Evolutionary conservation across 1,140 invertebrate genomes (phyloP).

Genomic region (Ceratina australensis): DNA sequence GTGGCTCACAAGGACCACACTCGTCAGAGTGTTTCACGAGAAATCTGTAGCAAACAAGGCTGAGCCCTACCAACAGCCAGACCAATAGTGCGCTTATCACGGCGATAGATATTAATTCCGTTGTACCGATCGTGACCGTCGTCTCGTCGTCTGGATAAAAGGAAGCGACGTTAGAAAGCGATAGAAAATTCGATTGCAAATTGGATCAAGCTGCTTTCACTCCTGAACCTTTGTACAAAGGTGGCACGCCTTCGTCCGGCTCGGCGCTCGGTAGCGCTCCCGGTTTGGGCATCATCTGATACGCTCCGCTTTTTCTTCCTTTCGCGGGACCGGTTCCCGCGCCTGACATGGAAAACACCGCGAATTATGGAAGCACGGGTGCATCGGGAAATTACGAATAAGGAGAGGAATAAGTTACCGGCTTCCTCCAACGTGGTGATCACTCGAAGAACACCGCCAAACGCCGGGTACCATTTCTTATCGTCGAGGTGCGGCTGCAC

Average conservation of each 20-base stretch:
- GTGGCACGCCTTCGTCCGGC: conserved; percentile 16
- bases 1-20: conserved; percentile 52
- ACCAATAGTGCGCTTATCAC: conserved; percentile 59
- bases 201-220: conserved; percentile 28
- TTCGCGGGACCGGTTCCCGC: conserved; percentile 25
- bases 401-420: conserved; percentile 60
- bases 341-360: conserved; percentile 34
- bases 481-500: conserved; percentile 81
- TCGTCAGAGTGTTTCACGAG: conserved; percentile 54
- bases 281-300: conserved; percentile 62
- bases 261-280: conserved; percentile 7
- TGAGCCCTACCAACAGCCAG: conserved; percentile 67
- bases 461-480: conserved; percentile 82
- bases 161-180: not conserved
- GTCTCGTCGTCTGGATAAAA: conserved; percentile 19
- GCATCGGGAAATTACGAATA: conserved; percentile 10
- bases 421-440: conserved; percentile 79
- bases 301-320: conserved; percentile 37
- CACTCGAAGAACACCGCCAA: conserved; percentile 81
- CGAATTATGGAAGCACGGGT: not conserved
- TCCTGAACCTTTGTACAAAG: conserved; percentile 55
- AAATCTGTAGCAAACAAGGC: conserved; percentile 65
- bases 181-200: not conserved
- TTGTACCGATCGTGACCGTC: conserved; percentile 42
- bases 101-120: conserved; percentile 66